phyloP scores from a whole-genome alignment of 2,888 invertebrate species.

The Drymonia ruficornis region DNA sequence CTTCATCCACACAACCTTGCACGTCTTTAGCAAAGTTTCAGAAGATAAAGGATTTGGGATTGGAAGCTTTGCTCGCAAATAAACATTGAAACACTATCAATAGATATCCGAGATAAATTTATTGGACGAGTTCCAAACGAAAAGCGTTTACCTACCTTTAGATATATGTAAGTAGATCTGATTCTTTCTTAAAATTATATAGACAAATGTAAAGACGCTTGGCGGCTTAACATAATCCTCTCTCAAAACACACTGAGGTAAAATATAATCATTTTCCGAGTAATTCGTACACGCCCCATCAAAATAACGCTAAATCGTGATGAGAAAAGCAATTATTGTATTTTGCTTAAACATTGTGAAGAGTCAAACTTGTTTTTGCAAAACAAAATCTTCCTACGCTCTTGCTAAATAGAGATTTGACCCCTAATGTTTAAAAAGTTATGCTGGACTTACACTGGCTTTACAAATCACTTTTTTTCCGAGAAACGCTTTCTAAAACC shows the following conservation, averaged over 20 bases:
- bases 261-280: slow-evolving; percentile 44
- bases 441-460: too few relatives aligned
- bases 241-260: slow-evolving; percentile 9
- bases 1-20: too few relatives aligned
- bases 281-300: slow-evolving; percentile 54
- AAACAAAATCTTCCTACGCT: too few relatives aligned
- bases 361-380: too few relatives aligned
- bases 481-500: too few relatives aligned
- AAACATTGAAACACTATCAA: neutral
- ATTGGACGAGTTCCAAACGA: neutral
- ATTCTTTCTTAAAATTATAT: neutral
- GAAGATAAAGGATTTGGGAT: too few relatives aligned
- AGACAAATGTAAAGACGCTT: neutral
- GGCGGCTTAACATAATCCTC: slow-evolving; percentile 8
- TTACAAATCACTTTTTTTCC: too few relatives aligned
- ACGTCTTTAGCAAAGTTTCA: too few relatives aligned
- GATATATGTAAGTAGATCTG: neutral
- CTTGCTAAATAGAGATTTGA: too few relatives aligned
- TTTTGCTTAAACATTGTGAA: slow-evolving; percentile 27
- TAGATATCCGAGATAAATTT: neutral
- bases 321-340: slow-evolving; percentile 41
- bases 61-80: neutral
- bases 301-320: slow-evolving; percentile 45
- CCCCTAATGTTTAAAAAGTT: too few relatives aligned
- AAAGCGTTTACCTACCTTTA: neutral